Percentiles rank a stretch among this genome's conserved stretches.
Evolutionary conservation across 2,888 invertebrate species (phyloP).

Genomic region (Nysson spinosus): DNA sequence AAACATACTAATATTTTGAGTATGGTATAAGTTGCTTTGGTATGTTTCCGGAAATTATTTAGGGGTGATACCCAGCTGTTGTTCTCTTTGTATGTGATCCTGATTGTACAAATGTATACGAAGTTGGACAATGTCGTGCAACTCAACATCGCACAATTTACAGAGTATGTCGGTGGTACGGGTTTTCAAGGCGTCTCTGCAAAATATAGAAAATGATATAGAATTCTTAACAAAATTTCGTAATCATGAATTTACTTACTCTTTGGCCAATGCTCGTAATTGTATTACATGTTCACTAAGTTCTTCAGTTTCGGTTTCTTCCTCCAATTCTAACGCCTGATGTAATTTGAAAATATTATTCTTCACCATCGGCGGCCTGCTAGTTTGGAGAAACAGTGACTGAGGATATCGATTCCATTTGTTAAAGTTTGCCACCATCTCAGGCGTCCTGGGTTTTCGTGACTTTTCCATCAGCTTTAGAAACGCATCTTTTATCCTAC

Average conservation of each 20-base stretch:
- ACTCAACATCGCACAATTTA: constrained; percentile 77
- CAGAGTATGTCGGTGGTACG: constrained; percentile 70
- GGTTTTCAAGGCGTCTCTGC: constrained; percentile 29
- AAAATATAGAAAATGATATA: background rate
- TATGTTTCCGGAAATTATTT: background rate
- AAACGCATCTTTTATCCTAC: constrained; percentile 77
- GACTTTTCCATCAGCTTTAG: constrained; percentile 76
- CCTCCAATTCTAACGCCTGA: constrained; percentile 78
- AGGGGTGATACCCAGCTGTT: constrained; percentile 66
- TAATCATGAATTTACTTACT: constrained; percentile 73
- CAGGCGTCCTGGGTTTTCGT: constrained; percentile 74
- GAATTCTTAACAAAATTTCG: background rate
- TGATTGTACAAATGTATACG: constrained; percentile 79
- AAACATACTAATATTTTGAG: too few relatives aligned
- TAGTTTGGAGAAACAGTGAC: constrained; percentile 72
- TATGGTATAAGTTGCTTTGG: too few relatives aligned
- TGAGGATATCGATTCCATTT: constrained; percentile 72
- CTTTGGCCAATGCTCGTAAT: constrained; percentile 76
- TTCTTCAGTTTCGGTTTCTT: constrained; percentile 69
- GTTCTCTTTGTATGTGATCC: constrained; percentile 78
- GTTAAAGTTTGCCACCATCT: constrained; percentile 68
- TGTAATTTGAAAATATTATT: constrained; percentile 76
- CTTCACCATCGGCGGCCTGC: constrained; percentile 58
- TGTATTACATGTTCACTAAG: constrained; percentile 77
- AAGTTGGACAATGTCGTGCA: constrained; percentile 77